These are phyloP conservation scores for Platerodrilus igneus DNA, from an alignment of 2,888 invertebrate genomes.

Conservation along the genomic window DNA sequence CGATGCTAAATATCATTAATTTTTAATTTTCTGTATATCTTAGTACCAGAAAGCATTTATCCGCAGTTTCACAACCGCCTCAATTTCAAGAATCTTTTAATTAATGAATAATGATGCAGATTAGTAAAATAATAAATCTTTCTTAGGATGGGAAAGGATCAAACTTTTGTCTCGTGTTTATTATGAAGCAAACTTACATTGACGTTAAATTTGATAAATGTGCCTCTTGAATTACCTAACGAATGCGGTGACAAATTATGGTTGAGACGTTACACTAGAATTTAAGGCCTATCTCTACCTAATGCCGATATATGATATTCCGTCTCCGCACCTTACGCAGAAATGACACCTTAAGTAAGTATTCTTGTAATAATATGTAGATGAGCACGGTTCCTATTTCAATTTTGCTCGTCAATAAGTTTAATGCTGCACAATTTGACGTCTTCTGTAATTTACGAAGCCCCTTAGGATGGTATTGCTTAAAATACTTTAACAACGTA, in stretches of 20 bases:
- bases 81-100: too few relatives aligned
- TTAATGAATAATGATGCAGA: too few relatives aligned
- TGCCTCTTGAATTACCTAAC: constrained; percentile 33
- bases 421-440: background rate
- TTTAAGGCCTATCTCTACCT: constrained; percentile 25
- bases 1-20: too few relatives aligned
- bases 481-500: background rate
- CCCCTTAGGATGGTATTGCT: background rate
- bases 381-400: constrained; percentile 6
- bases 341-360: constrained; percentile 20
- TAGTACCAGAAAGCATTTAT: too few relatives aligned
- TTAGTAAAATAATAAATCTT: too few relatives aligned
- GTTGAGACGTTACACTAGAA: constrained; percentile 35
- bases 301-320: constrained; percentile 19
- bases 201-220: constrained; percentile 35
- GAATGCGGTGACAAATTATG: constrained; percentile 40
- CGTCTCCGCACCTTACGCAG: constrained; percentile 12
- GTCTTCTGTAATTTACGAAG: background rate
- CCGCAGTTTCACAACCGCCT: too few relatives aligned
- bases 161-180: constrained; percentile 22
- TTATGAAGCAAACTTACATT: constrained; percentile 26
- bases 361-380: constrained; percentile 22
- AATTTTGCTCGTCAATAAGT: background rate
- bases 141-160: too few relatives aligned
- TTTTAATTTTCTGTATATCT: too few relatives aligned